These are phyloP conservation scores for Diadromus collaris DNA, from an alignment of 2,888 invertebrate genomes.

Conservation along the genomic window DNA sequence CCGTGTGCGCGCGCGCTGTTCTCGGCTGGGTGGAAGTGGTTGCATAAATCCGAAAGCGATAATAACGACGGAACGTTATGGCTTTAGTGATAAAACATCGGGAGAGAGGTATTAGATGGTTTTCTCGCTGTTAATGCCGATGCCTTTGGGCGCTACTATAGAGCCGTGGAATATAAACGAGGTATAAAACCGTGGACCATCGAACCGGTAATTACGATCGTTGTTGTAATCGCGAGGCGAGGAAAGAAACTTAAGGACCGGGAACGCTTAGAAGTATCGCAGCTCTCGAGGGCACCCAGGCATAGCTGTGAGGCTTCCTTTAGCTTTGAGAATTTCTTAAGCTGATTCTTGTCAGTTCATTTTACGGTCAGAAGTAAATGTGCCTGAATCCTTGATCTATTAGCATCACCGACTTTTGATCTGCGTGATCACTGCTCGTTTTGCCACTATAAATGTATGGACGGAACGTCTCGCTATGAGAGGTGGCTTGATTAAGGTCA, in stretches of 20 bases:
- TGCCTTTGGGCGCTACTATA: neutral
- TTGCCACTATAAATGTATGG: no score
- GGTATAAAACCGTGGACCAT: conserved; percentile 47
- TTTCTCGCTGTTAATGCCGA: neutral
- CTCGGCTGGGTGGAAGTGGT: conserved; percentile 41
- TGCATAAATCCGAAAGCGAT: conserved; percentile 56
- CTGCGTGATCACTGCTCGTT: no score
- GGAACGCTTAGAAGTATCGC: conserved; percentile 7
- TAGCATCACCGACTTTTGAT: no score
- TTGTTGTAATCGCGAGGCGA: conserved; percentile 44
- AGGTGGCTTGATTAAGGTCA: no score
- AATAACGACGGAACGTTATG: conserved; percentile 58
- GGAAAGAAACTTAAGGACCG: conserved; percentile 21
- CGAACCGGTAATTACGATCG: conserved; percentile 36
- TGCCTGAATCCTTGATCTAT: no score
- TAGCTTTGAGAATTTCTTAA: no score
- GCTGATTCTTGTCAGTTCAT: no score
- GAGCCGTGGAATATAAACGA: conserved; percentile 43
- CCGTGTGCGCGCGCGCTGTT: conserved; percentile 31
- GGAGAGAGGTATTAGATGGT: conserved; percentile 53
- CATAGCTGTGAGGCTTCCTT: no score
- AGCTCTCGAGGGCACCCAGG: neutral
- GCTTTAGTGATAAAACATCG: conserved; percentile 58
- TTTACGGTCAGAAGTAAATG: no score
- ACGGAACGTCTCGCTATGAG: no score